phyloP scores from a whole-genome alignment of 2,888 invertebrate genomes.

The Galeopsomyia nigrocyanea region DNA sequence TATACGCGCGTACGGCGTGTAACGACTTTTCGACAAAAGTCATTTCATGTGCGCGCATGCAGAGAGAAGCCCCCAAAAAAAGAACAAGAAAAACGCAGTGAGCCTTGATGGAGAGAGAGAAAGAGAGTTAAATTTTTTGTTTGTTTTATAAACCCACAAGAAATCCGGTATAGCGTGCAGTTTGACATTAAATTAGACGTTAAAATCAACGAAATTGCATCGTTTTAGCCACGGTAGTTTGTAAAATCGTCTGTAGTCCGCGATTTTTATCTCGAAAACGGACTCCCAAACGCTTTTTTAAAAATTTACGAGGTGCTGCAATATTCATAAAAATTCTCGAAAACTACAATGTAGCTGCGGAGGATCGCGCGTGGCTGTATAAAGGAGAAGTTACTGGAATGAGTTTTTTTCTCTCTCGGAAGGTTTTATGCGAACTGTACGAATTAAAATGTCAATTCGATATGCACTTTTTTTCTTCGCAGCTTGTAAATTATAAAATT shows the following conservation, averaged over 20 bases:
- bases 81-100: not conserved
- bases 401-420: not conserved
- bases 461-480: not conserved
- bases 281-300: too few species aligned
- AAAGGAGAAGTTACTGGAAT: not conserved
- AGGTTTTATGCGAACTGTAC: not conserved
- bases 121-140: not conserved
- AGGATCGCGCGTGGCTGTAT: not conserved
- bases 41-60: conserved; percentile 12
- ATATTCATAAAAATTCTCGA: conserved; percentile 35
- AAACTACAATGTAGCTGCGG: conserved; percentile 18
- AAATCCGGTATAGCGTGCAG: not conserved
- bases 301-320: conserved; percentile 33
- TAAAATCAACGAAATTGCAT: too few species aligned
- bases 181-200: not conserved
- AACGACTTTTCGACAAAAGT: conserved; percentile 42
- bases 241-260: too few species aligned
- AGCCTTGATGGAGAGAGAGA: not conserved
- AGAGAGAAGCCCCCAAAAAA: not conserved
- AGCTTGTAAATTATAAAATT: not conserved
- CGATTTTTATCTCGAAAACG: conserved; percentile 8
- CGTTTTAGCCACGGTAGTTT: too few species aligned
- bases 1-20: not conserved
- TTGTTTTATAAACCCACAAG: not conserved
- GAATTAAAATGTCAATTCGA: not conserved